These are phyloP conservation scores for Podargus strigoides DNA, from an alignment of 2,797 vertebrate species.

Conservation along the genomic window DNA sequence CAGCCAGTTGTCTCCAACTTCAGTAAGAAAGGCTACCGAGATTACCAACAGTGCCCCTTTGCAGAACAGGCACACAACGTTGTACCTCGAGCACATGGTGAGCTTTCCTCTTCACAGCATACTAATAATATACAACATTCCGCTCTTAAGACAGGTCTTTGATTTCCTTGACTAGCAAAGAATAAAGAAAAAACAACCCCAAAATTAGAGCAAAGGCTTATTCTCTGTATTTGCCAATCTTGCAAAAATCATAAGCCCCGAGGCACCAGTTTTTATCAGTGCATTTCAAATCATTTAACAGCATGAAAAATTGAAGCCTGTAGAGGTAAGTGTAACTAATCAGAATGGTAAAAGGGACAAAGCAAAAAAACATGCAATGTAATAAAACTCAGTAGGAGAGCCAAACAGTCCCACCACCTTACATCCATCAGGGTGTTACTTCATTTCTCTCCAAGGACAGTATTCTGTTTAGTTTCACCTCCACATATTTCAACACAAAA, in stretches of 20 bases:
- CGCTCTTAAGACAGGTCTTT: not conserved
- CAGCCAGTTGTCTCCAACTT: not conserved
- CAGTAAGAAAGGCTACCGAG: not conserved
- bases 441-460: not conserved
- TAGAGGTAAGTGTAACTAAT: not conserved
- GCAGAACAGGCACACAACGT: not conserved
- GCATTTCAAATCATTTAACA: conserved; percentile 6
- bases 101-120: not conserved
- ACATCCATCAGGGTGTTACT: not conserved
- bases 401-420: not conserved
- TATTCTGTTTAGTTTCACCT: conserved; percentile 29
- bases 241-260: not conserved
- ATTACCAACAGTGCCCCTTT: not conserved
- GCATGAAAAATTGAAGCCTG: not conserved
- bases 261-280: not conserved
- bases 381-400: not conserved
- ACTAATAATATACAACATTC: not conserved
- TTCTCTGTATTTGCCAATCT: not conserved
- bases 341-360: not conserved
- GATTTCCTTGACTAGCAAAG: not conserved
- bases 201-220: conserved; percentile 16
- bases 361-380: fast-evolving
- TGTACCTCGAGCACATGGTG: not conserved
- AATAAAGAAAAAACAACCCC: not conserved
- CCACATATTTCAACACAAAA: conserved; percentile 21